Base-by-base conservation (phyloP, 2,888 invertebrate genomes). In the Brachypalpus laphriformis region DNA sequence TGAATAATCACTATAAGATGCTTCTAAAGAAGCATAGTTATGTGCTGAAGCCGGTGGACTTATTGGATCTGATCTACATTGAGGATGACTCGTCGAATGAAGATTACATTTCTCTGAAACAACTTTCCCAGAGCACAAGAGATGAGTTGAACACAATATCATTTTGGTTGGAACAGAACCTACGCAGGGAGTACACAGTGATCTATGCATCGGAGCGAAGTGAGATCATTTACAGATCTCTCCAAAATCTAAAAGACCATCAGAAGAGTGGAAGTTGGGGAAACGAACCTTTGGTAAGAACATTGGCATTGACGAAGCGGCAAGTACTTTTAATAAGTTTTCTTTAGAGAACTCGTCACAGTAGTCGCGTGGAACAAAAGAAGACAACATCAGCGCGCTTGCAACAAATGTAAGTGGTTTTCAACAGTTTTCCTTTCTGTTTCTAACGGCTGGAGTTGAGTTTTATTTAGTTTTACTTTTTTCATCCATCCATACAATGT, bases 1-100 rank as follows among this genome's bases (percentile, higher is more conserved):
- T 99, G 54, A 97, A 97, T 89, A 94, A 95, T 78, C 98, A 99
- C 88, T 98, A 98, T 91, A 96, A 97, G 88, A 96, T 96, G 88
- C 93, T 98, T 80, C 92, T 99, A 42, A 95, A 95, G 85, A 95
- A 97, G 83, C 96, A 98, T 91, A 98, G 97, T 76, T 95, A 96
- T 86, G 97, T 98, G 0, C 93, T 98, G 68, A 94, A 97, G 18
- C 96, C 98, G 0, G 96, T 98, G 1, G 94, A 96, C n/a, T 93
- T 99, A 8, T 93, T 98, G 89, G 98, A 98, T 90, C 93, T 97
- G 89, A 96, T 98, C 40, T 95, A 96, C 86, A 94, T 95, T 70
- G 98, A 98, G 91, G 97, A 98, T 91, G 97, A 97, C 93, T 93
- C 90, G 16, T 91, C 90, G 25, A 90, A 90, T 78, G 94, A 95